phyloP scores from a whole-genome alignment of 2,797 vertebrate species.

The Cynodonichthys magdalenae region DNA sequence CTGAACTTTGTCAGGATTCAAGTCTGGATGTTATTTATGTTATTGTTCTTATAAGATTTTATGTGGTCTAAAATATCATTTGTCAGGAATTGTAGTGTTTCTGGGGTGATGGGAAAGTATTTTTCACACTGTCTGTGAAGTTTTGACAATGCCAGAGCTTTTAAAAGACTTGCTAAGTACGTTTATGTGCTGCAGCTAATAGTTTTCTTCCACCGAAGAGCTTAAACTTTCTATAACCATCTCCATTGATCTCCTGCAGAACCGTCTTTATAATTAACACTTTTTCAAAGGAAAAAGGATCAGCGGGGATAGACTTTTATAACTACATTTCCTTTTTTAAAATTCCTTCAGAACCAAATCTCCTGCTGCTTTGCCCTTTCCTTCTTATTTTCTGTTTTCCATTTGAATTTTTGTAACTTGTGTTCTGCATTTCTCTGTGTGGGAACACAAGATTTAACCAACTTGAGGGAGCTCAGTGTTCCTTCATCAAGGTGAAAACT shows the following conservation, averaged over 20 bases:
- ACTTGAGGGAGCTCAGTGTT: background rate
- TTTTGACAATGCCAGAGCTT: too few relatives aligned
- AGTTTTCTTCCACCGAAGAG: slow-evolving; percentile 4
- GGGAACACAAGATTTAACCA: background rate
- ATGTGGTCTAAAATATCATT: background rate
- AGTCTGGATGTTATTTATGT: background rate
- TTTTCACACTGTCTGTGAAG: slow-evolving; percentile 12
- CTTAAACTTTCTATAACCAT: background rate
- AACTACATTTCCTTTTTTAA: slow-evolving; percentile 5
- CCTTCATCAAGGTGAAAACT: background rate
- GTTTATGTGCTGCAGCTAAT: background rate
- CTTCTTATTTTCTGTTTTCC: background rate
- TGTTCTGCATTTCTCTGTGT: background rate
- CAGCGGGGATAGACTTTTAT: background rate
- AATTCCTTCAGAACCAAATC: slow-evolving; percentile 2
- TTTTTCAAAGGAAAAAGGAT: background rate
- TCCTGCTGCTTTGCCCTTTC: slow-evolving; percentile 6
- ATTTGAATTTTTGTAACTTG: slow-evolving; percentile 18
- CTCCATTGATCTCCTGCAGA: slow-evolving; percentile 11
- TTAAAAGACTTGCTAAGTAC: too few relatives aligned
- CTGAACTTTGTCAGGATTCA: background rate
- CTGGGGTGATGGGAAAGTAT: background rate
- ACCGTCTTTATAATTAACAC: slow-evolving; percentile 32
- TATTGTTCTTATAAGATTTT: background rate
- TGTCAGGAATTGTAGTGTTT: background rate